A percentile compares a stretch with the other conserved stretches of the same genome.
Conservation (phyloP, 2,797 vertebrate species). For the Poecilia picta region DNA sequence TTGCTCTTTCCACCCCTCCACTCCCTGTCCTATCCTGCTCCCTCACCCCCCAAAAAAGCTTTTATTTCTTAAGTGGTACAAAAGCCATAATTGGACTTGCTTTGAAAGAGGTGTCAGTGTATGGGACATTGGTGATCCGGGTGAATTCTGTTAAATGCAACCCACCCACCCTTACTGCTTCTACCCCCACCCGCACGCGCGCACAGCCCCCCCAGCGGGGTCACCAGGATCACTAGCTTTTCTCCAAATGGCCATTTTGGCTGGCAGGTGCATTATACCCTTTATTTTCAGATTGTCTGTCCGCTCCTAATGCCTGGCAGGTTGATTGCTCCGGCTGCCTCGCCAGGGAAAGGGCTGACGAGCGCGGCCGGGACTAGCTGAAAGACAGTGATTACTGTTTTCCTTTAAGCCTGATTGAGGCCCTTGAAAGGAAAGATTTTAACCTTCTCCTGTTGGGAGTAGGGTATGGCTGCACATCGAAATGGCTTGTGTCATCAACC, state of each 20-base stretch:
- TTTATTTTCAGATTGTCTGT: slow-evolving; percentile 99
- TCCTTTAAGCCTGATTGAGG: slow-evolving; percentile 99
- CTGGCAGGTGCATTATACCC: slow-evolving; percentile 99
- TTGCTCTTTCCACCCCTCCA: slow-evolving; percentile 77
- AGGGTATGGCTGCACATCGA: slow-evolving; percentile 95
- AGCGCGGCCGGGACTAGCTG: slow-evolving; percentile 93
- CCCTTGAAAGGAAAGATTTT: slow-evolving; percentile 99
- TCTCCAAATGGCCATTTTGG: slow-evolving; percentile 99
- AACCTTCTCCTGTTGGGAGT: slow-evolving; percentile 98
- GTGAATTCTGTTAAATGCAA: slow-evolving; percentile 98
- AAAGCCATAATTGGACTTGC: slow-evolving; percentile 99
- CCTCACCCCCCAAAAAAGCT: slow-evolving; percentile 79
- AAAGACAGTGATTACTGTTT: slow-evolving; percentile 99
- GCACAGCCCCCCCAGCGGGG: slow-evolving; percentile 88
- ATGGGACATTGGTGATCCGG: slow-evolving; percentile 96
- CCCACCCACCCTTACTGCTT: slow-evolving; percentile 34
- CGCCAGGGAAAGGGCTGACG: slow-evolving; percentile 96
- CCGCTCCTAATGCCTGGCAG: slow-evolving; percentile 99
- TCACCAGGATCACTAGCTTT: slow-evolving; percentile 99
- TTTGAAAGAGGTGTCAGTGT: slow-evolving; percentile 99
- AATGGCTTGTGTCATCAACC: slow-evolving; percentile 98
- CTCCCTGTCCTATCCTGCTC: slow-evolving; percentile 54
- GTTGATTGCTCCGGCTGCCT: slow-evolving; percentile 99
- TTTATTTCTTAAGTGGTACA: slow-evolving; percentile 98
- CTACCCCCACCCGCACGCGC: slow-evolving; percentile 77